phyloP scores from a whole-genome alignment of 2,888 invertebrate species.

The Harmothoe impar region DNA sequence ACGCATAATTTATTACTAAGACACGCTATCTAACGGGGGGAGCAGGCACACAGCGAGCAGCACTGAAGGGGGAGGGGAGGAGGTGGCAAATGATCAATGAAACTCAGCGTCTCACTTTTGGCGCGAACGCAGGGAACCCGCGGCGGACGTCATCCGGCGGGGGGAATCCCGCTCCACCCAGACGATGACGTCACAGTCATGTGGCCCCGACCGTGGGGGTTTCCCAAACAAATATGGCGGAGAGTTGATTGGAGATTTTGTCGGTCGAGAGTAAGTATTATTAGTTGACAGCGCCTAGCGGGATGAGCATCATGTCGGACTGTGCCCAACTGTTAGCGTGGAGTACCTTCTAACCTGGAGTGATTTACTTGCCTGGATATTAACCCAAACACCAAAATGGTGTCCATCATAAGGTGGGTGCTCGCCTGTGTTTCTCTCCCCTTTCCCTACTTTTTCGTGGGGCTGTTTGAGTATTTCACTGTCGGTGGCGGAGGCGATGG shows the following conservation, averaged over 20 bases:
- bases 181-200: constrained; percentile 56
- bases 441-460: background rate
- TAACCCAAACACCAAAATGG: constrained; percentile 17
- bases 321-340: background rate
- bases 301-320: constrained; percentile 33
- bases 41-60: background rate
- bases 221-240: constrained; percentile 56
- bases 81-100: background rate
- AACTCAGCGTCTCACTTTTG: background rate
- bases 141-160: constrained; percentile 28
- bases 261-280: constrained; percentile 50
- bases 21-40: background rate
- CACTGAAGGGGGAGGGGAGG: background rate
- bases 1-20: background rate
- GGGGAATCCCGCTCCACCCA: constrained; percentile 28
- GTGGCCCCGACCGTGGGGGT: constrained; percentile 18
- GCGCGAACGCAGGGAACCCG: constrained; percentile 8
- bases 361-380: background rate
- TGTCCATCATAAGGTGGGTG: background rate
- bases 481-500: background rate
- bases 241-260: constrained; percentile 39
- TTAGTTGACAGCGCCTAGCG: background rate
- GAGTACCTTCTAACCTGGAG: constrained; percentile 25
- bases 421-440: background rate
- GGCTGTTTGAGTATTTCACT: background rate